phyloP scores from a whole-genome alignment of 2,797 vertebrate genomes.

The Siniperca scherzeri region DNA sequence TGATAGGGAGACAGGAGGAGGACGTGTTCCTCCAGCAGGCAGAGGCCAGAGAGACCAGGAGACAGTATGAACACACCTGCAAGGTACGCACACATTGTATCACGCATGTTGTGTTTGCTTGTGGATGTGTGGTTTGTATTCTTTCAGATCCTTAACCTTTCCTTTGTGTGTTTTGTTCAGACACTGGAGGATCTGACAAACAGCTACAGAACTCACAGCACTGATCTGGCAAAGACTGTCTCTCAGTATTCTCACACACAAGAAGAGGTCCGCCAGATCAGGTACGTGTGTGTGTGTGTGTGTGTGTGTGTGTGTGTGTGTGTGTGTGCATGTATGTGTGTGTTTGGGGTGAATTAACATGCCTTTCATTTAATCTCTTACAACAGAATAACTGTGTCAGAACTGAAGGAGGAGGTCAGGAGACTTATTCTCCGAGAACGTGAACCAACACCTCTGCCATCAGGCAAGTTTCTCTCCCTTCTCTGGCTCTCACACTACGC shows the following conservation, averaged over 20 bases:
- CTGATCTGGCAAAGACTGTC: conserved; percentile 78
- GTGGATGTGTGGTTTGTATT: conserved; percentile 38
- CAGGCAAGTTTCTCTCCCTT: conserved; percentile 61
- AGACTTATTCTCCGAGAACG: conserved; percentile 71
- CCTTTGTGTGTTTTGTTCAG: conserved; percentile 72
- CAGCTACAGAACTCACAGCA: conserved; percentile 79
- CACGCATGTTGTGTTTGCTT: conserved; percentile 19
- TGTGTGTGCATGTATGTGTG: not conserved
- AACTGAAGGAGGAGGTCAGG: conserved; percentile 86
- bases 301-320: not conserved
- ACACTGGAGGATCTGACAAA: conserved; percentile 84
- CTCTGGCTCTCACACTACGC: not conserved
- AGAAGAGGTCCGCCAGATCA: conserved; percentile 79
- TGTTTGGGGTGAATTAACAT: not conserved
- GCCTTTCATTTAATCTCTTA: conserved; percentile 14
- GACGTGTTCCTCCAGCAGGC: conserved; percentile 83
- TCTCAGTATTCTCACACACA: conserved; percentile 78
- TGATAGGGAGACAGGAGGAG: conserved; percentile 85
- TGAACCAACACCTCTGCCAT: conserved; percentile 54
- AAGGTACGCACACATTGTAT: conserved; percentile 74
- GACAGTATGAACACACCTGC: conserved; percentile 77
- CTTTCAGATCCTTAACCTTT: conserved; percentile 43
- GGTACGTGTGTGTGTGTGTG: conserved; percentile 55
- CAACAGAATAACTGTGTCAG: conserved; percentile 78
- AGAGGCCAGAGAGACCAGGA: conserved; percentile 83